phyloP scores from a whole-genome alignment of 2,113 vertebrate species.

The Pomatorhinus ruficollis region DNA sequence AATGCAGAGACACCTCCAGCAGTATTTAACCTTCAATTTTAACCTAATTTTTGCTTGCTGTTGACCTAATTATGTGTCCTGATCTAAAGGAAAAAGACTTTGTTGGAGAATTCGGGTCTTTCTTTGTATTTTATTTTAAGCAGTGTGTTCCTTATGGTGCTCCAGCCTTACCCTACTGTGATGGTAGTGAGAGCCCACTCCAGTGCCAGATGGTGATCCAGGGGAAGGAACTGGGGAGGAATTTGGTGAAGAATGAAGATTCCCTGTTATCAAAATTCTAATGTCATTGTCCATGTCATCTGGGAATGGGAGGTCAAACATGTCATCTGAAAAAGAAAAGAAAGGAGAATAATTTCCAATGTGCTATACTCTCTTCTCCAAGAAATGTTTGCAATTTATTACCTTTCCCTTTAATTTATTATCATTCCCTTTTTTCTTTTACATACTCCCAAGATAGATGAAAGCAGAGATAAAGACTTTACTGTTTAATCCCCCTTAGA shows the following conservation, averaged over 20 bases:
- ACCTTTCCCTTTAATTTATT: not conserved
- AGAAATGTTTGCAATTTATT: not conserved
- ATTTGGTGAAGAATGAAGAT: conserved; percentile 94
- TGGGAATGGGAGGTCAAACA: conserved; percentile 95
- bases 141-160: too few species aligned
- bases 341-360: not conserved
- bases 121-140: not conserved
- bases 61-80: not conserved
- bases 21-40: not conserved
- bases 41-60: not conserved
- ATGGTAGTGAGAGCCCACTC: conserved; percentile 91
- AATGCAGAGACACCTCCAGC: not conserved
- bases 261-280: conserved; percentile 93
- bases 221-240: conserved; percentile 93
- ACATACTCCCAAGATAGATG: not conserved
- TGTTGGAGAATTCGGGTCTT: not conserved
- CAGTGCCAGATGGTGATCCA: conserved; percentile 91
- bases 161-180: conserved; percentile 85
- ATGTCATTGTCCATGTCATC: conserved; percentile 98
- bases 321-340: conserved; percentile 81
- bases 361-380: not conserved
- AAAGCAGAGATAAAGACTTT: not conserved
- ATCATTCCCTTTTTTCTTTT: not conserved
- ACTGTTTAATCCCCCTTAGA: not conserved
- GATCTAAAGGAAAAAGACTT: not conserved